These are phyloP conservation scores for Oncorhynchus nerka DNA, from an alignment of 2,113 vertebrate genomes.

Conservation along the genomic window DNA sequence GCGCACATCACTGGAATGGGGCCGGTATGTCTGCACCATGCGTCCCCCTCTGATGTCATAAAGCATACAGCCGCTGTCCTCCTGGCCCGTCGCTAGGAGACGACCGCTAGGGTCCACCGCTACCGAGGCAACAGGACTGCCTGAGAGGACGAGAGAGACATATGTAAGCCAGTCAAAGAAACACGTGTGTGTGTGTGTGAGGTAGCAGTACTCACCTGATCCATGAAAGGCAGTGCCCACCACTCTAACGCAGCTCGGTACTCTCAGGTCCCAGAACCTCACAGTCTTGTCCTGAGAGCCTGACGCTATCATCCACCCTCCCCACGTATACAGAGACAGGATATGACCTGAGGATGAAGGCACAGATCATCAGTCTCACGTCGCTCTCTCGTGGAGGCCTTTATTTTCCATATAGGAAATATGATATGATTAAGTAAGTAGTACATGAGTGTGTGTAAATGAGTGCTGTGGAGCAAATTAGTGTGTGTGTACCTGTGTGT, in stretches of 20 bases:
- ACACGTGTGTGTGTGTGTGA: too few species aligned
- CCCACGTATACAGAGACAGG: constrained; percentile 97
- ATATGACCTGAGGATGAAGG: constrained; percentile 84
- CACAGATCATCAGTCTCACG: not conserved
- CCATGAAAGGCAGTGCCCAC: constrained; percentile 96
- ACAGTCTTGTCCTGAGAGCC: constrained; percentile 98
- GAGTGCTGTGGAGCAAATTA: too few species aligned
- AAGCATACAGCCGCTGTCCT: constrained; percentile 96
- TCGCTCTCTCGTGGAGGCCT: not conserved
- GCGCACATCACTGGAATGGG: constrained; percentile 89
- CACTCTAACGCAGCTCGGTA: constrained; percentile 97
- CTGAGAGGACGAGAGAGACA: constrained; percentile 54
- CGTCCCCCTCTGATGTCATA: constrained; percentile 96
- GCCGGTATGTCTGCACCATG: constrained; percentile 95
- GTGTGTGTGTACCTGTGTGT: constrained; percentile 68
- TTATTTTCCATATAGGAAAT: too few species aligned
- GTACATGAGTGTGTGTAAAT: too few species aligned
- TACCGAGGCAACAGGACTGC: constrained; percentile 95
- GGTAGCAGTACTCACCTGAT: constrained; percentile 75
- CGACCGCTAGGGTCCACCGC: constrained; percentile 95
- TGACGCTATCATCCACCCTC: constrained; percentile 98
- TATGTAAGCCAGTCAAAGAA: too few species aligned
- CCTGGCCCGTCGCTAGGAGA: constrained; percentile 93
- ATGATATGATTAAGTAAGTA: too few species aligned
- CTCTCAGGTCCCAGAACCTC: constrained; percentile 95